Evolutionary conservation across 2,113 vertebrate species (phyloP).

Genomic region (Pongo abelii): DNA sequence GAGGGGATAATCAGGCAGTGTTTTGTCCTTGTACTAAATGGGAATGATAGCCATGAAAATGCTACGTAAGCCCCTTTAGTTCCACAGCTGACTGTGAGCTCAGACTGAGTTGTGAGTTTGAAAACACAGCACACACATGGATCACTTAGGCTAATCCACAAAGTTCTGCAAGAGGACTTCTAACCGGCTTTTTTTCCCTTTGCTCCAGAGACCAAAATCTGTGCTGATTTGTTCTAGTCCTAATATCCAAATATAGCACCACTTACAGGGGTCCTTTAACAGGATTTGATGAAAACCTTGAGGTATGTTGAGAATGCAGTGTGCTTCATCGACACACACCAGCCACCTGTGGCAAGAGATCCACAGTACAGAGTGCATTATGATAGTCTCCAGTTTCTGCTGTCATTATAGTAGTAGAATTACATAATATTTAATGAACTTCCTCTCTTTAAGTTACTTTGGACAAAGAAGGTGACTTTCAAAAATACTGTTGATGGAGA

Average conservation of each 20-base stretch:
- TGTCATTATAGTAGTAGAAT: neutral
- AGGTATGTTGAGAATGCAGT: neutral
- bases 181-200: neutral
- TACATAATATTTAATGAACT: neutral
- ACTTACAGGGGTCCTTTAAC: neutral
- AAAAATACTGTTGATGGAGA: too few species aligned
- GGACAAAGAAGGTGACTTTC: neutral
- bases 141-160: neutral
- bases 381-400: neutral
- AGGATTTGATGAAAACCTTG: neutral
- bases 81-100: neutral
- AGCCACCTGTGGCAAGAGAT: rapidly evolving
- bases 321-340: rapidly evolving
- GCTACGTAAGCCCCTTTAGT: neutral
- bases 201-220: neutral
- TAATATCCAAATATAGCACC: neutral
- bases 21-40: neutral
- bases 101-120: rapidly evolving
- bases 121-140: neutral
- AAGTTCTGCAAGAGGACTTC: neutral
- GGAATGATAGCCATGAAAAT: neutral
- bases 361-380: neutral
- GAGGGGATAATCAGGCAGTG: neutral
- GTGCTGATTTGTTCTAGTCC: too few species aligned
- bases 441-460: neutral